Evolutionary conservation across 1,140 invertebrate genomes (phyloP).

Genomic region (Himalopsyche phryganea): DNA sequence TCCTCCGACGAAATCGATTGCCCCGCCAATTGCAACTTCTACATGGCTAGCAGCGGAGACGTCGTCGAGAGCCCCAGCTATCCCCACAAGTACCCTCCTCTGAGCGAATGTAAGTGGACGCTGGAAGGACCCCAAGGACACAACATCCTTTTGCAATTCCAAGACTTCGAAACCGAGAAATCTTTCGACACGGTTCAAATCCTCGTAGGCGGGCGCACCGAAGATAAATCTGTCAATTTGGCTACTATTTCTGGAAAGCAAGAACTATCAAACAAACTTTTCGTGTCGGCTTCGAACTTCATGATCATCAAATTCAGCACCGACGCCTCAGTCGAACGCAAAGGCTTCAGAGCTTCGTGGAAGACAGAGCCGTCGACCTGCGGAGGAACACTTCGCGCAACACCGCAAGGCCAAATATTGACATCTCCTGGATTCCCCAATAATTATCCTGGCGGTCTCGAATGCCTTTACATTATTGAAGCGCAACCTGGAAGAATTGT

Average conservation of each 20-base stretch:
- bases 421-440: slow-evolving; percentile 89
- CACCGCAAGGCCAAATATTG: slow-evolving; percentile 76
- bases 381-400: slow-evolving; percentile 78
- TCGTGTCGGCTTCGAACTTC: slow-evolving; percentile 93
- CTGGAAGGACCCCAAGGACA: slow-evolving; percentile 93
- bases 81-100: slow-evolving; percentile 85
- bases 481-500: slow-evolving; percentile 85
- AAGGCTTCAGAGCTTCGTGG: slow-evolving; percentile 91
- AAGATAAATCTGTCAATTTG: slow-evolving; percentile 88
- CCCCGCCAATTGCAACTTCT: slow-evolving; percentile 81
- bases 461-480: slow-evolving; percentile 89
- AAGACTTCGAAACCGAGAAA: slow-evolving; percentile 96
- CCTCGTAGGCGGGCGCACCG: slow-evolving; percentile 88
- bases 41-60: slow-evolving; percentile 91
- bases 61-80: slow-evolving; percentile 93
- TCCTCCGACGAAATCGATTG: slow-evolving; percentile 90
- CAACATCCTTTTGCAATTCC: slow-evolving; percentile 90
- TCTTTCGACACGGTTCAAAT: slow-evolving; percentile 95
- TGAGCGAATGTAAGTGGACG: slow-evolving; percentile 95
- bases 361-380: slow-evolving; percentile 89
- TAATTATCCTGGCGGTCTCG: slow-evolving; percentile 88
- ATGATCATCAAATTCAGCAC: slow-evolving; percentile 97
- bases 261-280: slow-evolving; percentile 76
- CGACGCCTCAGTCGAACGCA: slow-evolving; percentile 88
- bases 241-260: slow-evolving; percentile 88